Percentiles rank a stretch among this genome's conserved stretches.
phyloP scores from a whole-genome alignment of 2,797 vertebrate species.

The Eulemur albifrons region DNA sequence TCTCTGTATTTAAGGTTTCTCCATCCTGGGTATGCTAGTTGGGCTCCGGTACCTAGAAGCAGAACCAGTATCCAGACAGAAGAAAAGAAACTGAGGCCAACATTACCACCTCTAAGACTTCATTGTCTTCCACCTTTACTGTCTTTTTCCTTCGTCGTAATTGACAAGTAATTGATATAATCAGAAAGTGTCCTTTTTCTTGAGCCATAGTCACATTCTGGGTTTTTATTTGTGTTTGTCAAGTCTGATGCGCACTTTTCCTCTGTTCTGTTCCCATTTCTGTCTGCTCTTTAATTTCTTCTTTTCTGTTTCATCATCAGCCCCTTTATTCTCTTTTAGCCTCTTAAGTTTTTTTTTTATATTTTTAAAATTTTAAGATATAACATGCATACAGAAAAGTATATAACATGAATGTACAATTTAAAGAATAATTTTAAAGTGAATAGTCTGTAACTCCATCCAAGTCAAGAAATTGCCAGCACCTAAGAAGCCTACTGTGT shows the following conservation, averaged over 20 bases:
- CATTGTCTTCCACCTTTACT: neutral
- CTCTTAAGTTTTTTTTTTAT: slow-evolving; percentile 15
- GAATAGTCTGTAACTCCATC: neutral
- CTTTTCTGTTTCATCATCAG: neutral
- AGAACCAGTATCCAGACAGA: slow-evolving; percentile 87
- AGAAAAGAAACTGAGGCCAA: slow-evolving; percentile 92
- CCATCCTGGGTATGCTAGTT: slow-evolving; percentile 94
- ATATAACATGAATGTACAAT: neutral
- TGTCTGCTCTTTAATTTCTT: neutral
- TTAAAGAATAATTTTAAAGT: neutral
- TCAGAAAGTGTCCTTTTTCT: neutral
- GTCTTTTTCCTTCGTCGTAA: neutral
- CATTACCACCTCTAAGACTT: neutral
- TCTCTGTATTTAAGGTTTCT: slow-evolving; percentile 88
- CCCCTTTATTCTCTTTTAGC: neutral
- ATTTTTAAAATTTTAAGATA: slow-evolving; percentile 2
- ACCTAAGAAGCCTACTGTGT: neutral
- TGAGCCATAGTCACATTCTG: neutral
- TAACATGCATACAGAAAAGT: neutral
- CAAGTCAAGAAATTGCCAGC: neutral
- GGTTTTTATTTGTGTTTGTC: neutral
- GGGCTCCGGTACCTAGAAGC: slow-evolving; percentile 91
- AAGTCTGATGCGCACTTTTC: neutral
- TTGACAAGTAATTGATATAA: too few relatives aligned
- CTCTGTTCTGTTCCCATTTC: neutral